phyloP scores from a whole-genome alignment of 2,888 invertebrate species.

The Phyllotreta striolata region DNA sequence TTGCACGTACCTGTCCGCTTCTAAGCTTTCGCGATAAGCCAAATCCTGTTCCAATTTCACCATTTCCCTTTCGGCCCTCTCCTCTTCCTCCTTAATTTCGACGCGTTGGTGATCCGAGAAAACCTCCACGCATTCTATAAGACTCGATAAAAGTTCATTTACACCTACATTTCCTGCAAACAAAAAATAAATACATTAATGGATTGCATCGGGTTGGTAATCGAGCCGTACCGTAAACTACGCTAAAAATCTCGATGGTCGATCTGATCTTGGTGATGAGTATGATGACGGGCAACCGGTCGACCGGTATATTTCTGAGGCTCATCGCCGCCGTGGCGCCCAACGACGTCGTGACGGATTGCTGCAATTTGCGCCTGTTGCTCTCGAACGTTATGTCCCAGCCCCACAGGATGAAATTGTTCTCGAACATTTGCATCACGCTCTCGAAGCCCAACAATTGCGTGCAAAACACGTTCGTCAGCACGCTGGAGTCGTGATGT shows the following conservation, averaged over 20 bases:
- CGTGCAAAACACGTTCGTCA: constrained; percentile 97
- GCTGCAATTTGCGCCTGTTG: constrained; percentile 82
- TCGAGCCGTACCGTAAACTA: constrained; percentile 91
- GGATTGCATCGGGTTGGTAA: too few relatives aligned
- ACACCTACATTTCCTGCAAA: constrained; percentile 80
- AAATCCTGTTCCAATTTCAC: constrained; percentile 94
- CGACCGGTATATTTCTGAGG: constrained; percentile 84
- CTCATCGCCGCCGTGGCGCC: constrained; percentile 86
- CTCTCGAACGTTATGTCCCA: constrained; percentile 95
- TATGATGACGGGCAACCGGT: constrained; percentile 85
- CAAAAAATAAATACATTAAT: too few relatives aligned
- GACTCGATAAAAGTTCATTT: constrained; percentile 84
- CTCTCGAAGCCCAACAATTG: constrained; percentile 91
- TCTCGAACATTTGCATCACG: constrained; percentile 86
- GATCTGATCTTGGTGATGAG: constrained; percentile 89
- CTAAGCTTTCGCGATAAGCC: constrained; percentile 90
- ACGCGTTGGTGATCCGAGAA: constrained; percentile 79
- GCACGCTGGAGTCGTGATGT: constrained; percentile 94
- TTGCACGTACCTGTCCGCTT: constrained; percentile 86
- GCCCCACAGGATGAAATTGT: constrained; percentile 93
- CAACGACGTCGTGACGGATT: constrained; percentile 77
- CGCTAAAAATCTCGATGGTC: constrained; percentile 88
- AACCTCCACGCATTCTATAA: constrained; percentile 88
- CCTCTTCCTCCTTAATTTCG: constrained; percentile 86
- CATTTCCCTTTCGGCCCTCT: constrained; percentile 85